These are phyloP conservation scores for Acrobasis repandana DNA, from an alignment of 2,888 invertebrate genomes.

Conservation along the genomic window DNA sequence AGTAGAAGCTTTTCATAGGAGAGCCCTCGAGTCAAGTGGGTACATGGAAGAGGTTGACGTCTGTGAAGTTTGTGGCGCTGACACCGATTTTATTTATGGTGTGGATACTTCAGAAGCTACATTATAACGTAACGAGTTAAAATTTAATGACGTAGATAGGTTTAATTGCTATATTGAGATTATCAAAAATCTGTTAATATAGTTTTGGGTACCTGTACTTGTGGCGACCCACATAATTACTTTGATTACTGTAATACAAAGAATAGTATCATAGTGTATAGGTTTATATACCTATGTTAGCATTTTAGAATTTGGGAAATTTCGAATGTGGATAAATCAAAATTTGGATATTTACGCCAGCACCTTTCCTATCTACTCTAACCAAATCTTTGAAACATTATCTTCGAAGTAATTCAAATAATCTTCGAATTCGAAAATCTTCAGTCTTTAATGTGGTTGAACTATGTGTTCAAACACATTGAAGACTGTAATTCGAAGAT, in stretches of 20 bases:
- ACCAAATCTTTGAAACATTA: not conserved
- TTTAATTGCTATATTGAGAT: not conserved
- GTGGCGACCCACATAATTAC: too few species aligned
- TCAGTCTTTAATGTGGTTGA: slow-evolving; percentile 1
- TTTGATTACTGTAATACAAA: too few species aligned
- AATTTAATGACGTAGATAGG: not conserved
- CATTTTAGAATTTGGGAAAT: too few species aligned
- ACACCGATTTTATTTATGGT: slow-evolving; percentile 29
- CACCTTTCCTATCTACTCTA: too few species aligned
- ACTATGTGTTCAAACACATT: slow-evolving; percentile 7
- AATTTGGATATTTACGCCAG: too few species aligned
- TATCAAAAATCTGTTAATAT: not conserved
- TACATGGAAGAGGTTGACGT: slow-evolving; percentile 57
- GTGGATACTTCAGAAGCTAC: slow-evolving; percentile 11
- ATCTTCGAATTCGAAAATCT: not conserved
- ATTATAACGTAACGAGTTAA: slow-evolving; percentile 3
- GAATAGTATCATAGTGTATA: too few species aligned
- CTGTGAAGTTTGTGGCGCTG: slow-evolving; percentile 45
- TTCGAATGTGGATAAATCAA: too few species aligned
- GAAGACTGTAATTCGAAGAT: too few species aligned
- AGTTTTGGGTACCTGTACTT: not conserved
- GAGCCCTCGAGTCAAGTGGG: slow-evolving; percentile 60
- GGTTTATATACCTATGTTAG: too few species aligned
- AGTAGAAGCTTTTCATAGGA: slow-evolving; percentile 63
- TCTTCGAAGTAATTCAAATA: not conserved